Percentiles rank a stretch among this genome's conserved stretches.
Evolutionary conservation across 2,888 invertebrate genomes (phyloP).

Genomic region (Plagodis dolabraria): DNA sequence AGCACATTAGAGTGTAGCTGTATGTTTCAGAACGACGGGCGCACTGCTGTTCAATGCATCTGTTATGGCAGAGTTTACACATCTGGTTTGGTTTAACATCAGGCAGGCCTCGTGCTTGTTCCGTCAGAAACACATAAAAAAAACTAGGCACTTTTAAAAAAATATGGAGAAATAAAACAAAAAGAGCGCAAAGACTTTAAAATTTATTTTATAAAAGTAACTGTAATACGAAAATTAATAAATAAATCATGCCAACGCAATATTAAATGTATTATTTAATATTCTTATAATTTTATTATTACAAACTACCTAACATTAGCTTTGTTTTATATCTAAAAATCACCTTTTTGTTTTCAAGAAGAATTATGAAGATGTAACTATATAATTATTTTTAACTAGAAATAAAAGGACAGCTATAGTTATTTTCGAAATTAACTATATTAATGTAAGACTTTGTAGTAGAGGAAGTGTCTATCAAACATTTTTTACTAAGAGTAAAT

Average conservation of each 20-base stretch:
- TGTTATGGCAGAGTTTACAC: too few species aligned
- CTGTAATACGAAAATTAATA: constrained; percentile 58
- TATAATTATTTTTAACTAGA: not conserved
- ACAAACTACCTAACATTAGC: constrained; percentile 16
- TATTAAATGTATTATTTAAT: constrained; percentile 43
- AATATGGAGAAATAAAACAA: constrained; percentile 44
- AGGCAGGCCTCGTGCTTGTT: too few species aligned
- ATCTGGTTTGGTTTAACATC: too few species aligned
- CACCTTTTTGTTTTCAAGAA: constrained; percentile 18
- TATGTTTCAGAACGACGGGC: too few species aligned
- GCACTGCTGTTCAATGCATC: too few species aligned
- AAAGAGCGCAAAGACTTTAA: constrained; percentile 63
- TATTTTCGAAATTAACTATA: too few species aligned
- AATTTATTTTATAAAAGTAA: constrained; percentile 76
- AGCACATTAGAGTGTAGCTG: too few species aligned
- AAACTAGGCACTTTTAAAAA: not conserved
- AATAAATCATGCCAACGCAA: constrained; percentile 59
- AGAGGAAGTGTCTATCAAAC: too few species aligned
- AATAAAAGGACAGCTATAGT: not conserved
- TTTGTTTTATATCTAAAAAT: constrained; percentile 8
- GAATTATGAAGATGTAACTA: constrained; percentile 19
- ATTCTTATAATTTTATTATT: constrained; percentile 32
- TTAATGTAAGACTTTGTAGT: too few species aligned
- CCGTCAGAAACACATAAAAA: too few species aligned
- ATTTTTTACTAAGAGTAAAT: too few species aligned